A percentile compares a stretch with the other conserved stretches of the same genome.
phyloP scores from a whole-genome alignment of 64 coral and sea anemone species.

The Pachyseris speciosa region DNA sequence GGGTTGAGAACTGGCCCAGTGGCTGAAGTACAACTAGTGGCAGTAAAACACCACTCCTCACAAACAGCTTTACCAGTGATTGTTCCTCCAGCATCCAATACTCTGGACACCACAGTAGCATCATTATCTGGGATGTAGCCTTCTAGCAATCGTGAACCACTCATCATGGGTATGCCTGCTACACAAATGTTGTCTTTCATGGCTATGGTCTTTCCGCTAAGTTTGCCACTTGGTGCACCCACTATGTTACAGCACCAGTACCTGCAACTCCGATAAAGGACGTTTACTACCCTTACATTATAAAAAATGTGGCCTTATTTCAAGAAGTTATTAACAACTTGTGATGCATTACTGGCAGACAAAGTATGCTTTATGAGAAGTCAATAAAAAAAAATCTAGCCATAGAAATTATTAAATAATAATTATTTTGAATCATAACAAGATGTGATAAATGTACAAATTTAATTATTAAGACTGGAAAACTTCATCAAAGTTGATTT shows the following conservation, averaged over 20 bases:
- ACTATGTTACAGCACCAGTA: conserved; percentile 51
- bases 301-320: no score
- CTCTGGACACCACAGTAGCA: conserved; percentile 46
- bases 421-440: no score
- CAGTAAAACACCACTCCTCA: conserved; percentile 40
- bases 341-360: no score
- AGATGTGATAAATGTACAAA: no score
- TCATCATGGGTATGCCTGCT: conserved; percentile 52
- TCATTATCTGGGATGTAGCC: conserved; percentile 55
- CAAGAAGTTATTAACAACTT: no score
- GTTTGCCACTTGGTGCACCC: conserved; percentile 30
- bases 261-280: not conserved
- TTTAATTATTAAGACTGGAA: no score
- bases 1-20: conserved; percentile 59
- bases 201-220: conserved; percentile 57
- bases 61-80: conserved; percentile 60
- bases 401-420: no score
- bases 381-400: no score
- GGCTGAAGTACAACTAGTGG: conserved; percentile 21
- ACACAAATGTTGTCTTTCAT: no score
- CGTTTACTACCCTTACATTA: not conserved
- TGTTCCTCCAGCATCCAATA: conserved; percentile 40
- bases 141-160: conserved; percentile 46
- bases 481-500: no score
- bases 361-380: no score